Evolutionary conservation across 1,140 invertebrate genomes (phyloP).

Genomic region (Archegozetes longisetosus): DNA sequence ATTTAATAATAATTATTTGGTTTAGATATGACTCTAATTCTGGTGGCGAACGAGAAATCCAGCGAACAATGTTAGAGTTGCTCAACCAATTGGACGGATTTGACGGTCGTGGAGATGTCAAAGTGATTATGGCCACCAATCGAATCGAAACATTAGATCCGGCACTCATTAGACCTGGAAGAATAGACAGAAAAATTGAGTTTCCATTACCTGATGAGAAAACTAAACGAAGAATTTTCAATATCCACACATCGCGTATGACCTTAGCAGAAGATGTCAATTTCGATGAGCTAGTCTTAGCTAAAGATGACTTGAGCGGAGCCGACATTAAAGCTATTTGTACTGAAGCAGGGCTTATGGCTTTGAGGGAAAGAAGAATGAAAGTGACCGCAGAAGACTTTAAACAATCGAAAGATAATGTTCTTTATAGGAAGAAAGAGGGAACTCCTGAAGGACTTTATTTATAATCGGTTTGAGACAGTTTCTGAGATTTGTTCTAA

Average conservation of each 20-base stretch:
- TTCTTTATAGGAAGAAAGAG: slow-evolving; percentile 97
- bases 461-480: slow-evolving; percentile 43
- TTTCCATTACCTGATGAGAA: slow-evolving; percentile 99
- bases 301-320: slow-evolving; percentile 97
- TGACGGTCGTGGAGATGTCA: slow-evolving; percentile 87
- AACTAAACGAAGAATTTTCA: slow-evolving; percentile 93
- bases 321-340: slow-evolving; percentile 93
- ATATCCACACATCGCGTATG: slow-evolving; percentile 96
- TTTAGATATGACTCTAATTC: slow-evolving; percentile 90
- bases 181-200: slow-evolving; percentile 98
- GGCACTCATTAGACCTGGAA: slow-evolving; percentile 90
- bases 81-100: slow-evolving; percentile 98
- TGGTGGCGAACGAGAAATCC: slow-evolving; percentile 97
- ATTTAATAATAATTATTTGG: background rate
- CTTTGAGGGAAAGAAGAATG: slow-evolving; percentile 91
- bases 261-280: slow-evolving; percentile 94
- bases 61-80: slow-evolving; percentile 97
- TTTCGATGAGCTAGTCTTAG: slow-evolving; percentile 93
- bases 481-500: background rate
- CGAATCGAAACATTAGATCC: slow-evolving; percentile 98
- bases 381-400: slow-evolving; percentile 99
- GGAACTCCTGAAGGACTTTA: slow-evolving; percentile 97
- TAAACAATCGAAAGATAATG: slow-evolving; percentile 98
- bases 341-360: slow-evolving; percentile 96
- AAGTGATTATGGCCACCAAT: slow-evolving; percentile 98